Base-by-base conservation (phyloP, 2,797 vertebrate genomes). In the Micromesistius poutassou region DNA sequence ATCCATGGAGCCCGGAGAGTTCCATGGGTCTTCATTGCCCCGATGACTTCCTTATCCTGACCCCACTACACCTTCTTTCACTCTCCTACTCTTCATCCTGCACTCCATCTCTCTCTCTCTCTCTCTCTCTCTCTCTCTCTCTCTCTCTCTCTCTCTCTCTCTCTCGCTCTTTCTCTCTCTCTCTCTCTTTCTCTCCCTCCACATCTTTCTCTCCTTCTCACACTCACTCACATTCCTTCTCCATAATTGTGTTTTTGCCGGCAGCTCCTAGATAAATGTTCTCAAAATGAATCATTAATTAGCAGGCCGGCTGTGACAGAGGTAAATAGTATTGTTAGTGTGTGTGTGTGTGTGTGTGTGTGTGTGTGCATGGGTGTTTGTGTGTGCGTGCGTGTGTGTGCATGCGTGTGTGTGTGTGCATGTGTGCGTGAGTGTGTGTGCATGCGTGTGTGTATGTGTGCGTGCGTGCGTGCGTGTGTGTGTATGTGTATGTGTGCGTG, bases 251-350 rank as follows among this genome's bases (percentile, higher is more conserved):
- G 22, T 25, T 31, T 28, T 31, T 30, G 83, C 89, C 85, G 90
- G 88, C 86, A 90, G 87, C 90, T 91, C 82, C 88, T 76, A 89
- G 92, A 94, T 93, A 92, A 93, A 94, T 93, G 91, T 91, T 89
- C 90, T 77, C 81, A 90, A 92, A 93, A 94, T 92, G 90, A 93
- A 93, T 93, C 91, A 92, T 93, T 94, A 94, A 94, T 94, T 94
- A 94, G 91, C 90, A 87, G 90, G 85, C 89, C 77, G 80, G 86
- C 90, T 93, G 93, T 93, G 93, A 94, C 91, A 88, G 91, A 92
- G 92, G 93, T 93, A 93, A 94, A 94, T 90, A 92, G 93, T 94
- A 94, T 87, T 89, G 86, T 86, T n/a, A 88, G 83, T 88, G 86
- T 87, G 89, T 83, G 78, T 85, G 82, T 79, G 85, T 84, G 85